Percentiles rank a stretch among this genome's conserved stretches.
Conservation (phyloP, 2,113 vertebrate genomes). For the Sula dactylatra region DNA sequence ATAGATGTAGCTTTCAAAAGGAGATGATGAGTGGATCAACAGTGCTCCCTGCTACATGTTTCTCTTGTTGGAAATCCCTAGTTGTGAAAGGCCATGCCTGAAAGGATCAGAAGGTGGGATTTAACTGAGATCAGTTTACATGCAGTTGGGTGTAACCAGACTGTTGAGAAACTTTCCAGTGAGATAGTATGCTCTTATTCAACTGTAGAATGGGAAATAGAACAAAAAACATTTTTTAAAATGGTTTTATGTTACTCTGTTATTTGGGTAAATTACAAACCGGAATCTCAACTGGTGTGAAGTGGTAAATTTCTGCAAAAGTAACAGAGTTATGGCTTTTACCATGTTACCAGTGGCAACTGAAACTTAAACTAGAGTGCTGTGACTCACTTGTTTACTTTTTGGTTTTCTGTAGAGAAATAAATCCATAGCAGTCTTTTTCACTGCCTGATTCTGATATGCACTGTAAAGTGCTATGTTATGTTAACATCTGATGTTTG, state of each 20-base stretch:
- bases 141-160: not conserved
- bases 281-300: not conserved
- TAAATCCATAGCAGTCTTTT: not conserved
- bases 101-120: not conserved
- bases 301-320: not conserved
- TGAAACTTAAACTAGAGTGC: not conserved
- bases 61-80: not conserved
- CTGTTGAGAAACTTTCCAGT: not conserved
- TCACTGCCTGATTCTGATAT: not conserved
- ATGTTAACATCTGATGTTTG: not conserved
- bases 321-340: not conserved
- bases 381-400: conserved; percentile 17
- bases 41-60: not conserved
- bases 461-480: not conserved
- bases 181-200: not conserved
- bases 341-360: not conserved
- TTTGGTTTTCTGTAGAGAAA: not conserved
- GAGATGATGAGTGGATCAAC: not conserved
- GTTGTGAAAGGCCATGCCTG: not conserved
- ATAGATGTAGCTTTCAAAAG: not conserved
- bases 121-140: not conserved
- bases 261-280: not conserved
- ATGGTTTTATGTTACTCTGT: not conserved
- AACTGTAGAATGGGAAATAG: not conserved
- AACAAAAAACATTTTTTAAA: not conserved